Percentiles rank a stretch among this genome's conserved stretches.
Evolutionary conservation across 1,140 invertebrate genomes (phyloP).

Genomic region (Euschistus heros): DNA sequence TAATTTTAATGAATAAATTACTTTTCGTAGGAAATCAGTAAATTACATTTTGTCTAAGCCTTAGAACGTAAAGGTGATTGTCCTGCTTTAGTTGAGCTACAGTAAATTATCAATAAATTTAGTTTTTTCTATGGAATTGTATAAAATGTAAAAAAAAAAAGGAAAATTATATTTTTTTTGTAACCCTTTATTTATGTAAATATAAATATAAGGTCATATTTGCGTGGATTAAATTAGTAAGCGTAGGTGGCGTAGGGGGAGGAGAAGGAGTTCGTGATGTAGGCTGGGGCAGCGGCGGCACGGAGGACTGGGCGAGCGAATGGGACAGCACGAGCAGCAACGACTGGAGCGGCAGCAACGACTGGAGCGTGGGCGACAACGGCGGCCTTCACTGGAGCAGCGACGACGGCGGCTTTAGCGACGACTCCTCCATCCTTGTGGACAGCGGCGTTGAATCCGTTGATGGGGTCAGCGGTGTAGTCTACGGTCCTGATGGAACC

Average conservation of each 20-base stretch:
- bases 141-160: too few relatives aligned
- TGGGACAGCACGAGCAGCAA: not conserved
- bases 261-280: not conserved
- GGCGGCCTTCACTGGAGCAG: not conserved
- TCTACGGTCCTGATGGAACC: conserved; percentile 37
- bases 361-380: not conserved
- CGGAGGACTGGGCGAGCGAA: conserved; percentile 23
- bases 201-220: not conserved
- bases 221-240: not conserved
- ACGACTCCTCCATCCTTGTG: not conserved
- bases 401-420: not conserved
- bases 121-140: too few relatives aligned
- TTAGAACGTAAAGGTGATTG: too few relatives aligned
- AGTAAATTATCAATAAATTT: too few relatives aligned
- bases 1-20: too few relatives aligned
- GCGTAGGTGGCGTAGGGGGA: not conserved
- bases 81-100: too few relatives aligned
- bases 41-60: too few relatives aligned
- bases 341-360: not conserved
- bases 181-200: not conserved
- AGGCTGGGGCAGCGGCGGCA: not conserved
- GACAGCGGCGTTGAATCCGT: conserved; percentile 39
- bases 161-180: not conserved
- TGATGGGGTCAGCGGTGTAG: conserved; percentile 38
- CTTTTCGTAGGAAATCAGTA: too few relatives aligned